These are phyloP conservation scores for Poicephalus meyeri DNA, from an alignment of 2,113 vertebrate species.

Conservation along the genomic window DNA sequence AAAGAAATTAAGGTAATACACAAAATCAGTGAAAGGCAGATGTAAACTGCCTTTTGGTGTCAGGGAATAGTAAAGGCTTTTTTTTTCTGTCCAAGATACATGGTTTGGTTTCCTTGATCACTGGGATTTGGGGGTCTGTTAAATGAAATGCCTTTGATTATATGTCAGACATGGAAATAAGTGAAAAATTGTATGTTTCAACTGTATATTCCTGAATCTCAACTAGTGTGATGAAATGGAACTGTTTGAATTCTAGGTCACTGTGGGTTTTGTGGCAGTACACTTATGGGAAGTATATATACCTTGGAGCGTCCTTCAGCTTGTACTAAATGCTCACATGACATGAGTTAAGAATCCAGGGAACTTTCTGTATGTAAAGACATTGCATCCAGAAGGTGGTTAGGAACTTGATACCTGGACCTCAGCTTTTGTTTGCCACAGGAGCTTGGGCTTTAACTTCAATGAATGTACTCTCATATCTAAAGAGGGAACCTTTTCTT, in stretches of 20 bases:
- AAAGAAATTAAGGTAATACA: not conserved
- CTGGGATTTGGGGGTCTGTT: not conserved
- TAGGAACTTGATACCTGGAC: not conserved
- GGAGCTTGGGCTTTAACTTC: not conserved
- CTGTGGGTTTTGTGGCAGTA: not conserved
- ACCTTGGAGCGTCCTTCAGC: not conserved
- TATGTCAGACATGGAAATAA: not conserved
- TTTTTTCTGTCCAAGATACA: not conserved
- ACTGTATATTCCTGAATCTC: not conserved
- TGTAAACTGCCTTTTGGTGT: not conserved
- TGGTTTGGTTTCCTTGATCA: not conserved
- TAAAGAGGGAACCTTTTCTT: not conserved
- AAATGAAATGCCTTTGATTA: not conserved
- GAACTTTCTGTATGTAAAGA: not conserved
- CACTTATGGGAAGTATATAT: not conserved
- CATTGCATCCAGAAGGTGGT: not conserved
- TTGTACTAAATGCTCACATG: not conserved
- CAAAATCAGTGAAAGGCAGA: not conserved
- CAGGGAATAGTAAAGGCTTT: not conserved
- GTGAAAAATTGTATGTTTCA: not conserved
- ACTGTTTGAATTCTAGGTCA: not conserved
- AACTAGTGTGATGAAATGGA: not conserved
- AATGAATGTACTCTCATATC: not conserved
- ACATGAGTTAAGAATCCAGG: not conserved
- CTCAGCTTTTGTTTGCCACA: not conserved